phyloP scores from a whole-genome alignment of 2,113 vertebrate genomes.

The Bufo bufo region DNA sequence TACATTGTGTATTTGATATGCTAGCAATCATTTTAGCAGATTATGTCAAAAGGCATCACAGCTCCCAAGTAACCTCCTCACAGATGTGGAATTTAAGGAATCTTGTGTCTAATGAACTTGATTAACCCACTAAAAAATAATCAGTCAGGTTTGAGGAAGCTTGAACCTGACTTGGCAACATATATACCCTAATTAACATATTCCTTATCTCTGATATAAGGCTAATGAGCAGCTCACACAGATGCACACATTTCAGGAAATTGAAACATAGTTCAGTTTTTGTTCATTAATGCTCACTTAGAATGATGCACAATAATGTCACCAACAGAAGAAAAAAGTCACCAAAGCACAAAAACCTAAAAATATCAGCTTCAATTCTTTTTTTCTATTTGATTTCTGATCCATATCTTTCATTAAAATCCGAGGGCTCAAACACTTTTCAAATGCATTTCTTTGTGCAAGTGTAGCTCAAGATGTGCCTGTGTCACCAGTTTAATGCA shows the following conservation, averaged over 20 bases:
- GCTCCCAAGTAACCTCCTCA: constrained; percentile 10
- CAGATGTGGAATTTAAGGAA: constrained; percentile 2
- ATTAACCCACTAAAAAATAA: constrained; percentile 15
- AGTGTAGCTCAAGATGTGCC: too few relatives aligned
- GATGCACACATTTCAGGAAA: constrained; percentile 34
- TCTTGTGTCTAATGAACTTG: constrained; percentile 1
- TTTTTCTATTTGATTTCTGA: too few relatives aligned
- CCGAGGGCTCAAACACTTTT: too few relatives aligned
- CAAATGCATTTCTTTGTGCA: too few relatives aligned
- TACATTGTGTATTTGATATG: neutral
- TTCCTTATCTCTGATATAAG: constrained; percentile 44
- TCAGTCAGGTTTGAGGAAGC: constrained; percentile 22
- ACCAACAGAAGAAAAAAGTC: neutral
- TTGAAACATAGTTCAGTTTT: constrained; percentile 38
- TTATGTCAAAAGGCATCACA: neutral
- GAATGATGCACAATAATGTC: constrained; percentile 3
- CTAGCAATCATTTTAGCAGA: neutral
- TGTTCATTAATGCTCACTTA: constrained; percentile 37
- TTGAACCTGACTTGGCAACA: neutral
- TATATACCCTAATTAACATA: constrained; percentile 35
- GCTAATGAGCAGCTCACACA: constrained; percentile 35
- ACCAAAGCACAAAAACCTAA: neutral
- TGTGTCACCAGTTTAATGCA: too few relatives aligned
- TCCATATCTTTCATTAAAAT: too few relatives aligned
- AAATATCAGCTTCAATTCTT: too few relatives aligned